Base-by-base conservation (phyloP, 2,113 vertebrate species). In the Gyps fulvus region DNA sequence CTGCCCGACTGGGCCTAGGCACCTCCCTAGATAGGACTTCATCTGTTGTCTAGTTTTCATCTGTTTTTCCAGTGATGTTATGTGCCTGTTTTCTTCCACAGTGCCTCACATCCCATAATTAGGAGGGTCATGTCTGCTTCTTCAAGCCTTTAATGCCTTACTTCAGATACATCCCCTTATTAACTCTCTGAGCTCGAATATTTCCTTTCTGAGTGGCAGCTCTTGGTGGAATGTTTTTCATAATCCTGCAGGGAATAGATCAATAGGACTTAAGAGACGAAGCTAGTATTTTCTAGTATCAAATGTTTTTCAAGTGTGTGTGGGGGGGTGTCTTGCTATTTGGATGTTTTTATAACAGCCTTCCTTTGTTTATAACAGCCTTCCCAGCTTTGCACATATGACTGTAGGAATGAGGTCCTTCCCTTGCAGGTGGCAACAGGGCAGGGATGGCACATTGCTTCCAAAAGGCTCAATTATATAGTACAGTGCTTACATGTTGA, bases 401-500 rank as follows among this genome's bases (percentile, higher is more conserved):
- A 29, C 11, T 65, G 49, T 13, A 80, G 38, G 45, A 93, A 73
- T 45, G 9, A 79, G 17, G 16, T 65, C 36, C 38, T 79, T 40
- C 7, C 21, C 65, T 73, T 80, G 36, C 42, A 65, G 45, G 20
- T 83, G 14, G 32, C 50, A 47, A 17, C 5, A n/a, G 38, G 36
- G 17, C 22, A 83, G 42, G 18, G 23, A 11, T 43, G 27, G 21
- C 32, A 80, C 5, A 5, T 62, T 65, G 3, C 20, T 92, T 80
- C 79, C 15, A 27, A 88, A 95, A 73, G 4, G 5, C 21, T 71
- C 26, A 18, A 20, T 67, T 3, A 3, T 19, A 18, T 19, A 71
- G 25, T 19, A 81, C 17, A 84, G 7, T 16, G 43, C 36, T 74
- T 59, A 52, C 1, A 2, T 0, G 0, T 11, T 42, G n/a, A 29